phyloP scores from a whole-genome alignment of 2,888 invertebrate species.

The Leptinotarsa rubiginosa region DNA sequence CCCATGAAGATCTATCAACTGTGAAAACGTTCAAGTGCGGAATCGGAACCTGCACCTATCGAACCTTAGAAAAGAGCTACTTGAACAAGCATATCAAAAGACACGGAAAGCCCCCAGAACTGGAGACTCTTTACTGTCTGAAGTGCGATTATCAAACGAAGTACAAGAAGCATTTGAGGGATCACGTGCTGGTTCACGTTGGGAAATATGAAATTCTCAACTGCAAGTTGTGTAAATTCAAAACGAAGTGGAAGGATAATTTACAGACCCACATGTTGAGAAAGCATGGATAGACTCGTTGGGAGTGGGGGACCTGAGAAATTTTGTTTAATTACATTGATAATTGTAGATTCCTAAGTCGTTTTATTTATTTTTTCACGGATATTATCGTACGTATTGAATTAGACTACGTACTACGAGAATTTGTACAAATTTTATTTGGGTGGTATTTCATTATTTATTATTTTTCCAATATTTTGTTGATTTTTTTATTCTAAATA shows the following conservation, averaged over 20 bases:
- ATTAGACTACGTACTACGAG: no score
- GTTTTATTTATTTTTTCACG: background rate
- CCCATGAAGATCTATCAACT: background rate
- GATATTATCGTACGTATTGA: no score
- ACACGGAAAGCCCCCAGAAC: background rate
- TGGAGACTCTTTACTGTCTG: conserved; percentile 15
- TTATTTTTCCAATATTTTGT: no score
- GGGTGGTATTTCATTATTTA: no score
- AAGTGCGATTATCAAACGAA: conserved; percentile 15
- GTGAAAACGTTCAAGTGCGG: conserved; percentile 4
- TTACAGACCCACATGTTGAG: background rate
- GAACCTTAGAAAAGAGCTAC: conserved; percentile 12
- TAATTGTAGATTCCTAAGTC: background rate
- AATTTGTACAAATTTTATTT: no score
- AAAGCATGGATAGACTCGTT: background rate
- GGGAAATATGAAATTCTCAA: background rate
- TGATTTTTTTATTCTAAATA: no score
- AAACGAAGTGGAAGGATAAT: background rate
- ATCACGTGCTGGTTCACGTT: background rate
- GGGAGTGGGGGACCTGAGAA: no score
- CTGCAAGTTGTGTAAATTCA: conserved; percentile 9
- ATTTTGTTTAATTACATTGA: no score
- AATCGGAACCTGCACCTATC: background rate
- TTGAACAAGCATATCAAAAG: conserved; percentile 15
- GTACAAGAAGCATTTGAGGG: conserved; percentile 23